A percentile compares a stretch with the other conserved stretches of the same genome.
Evolutionary conservation across 2,113 vertebrate genomes (phyloP).

Genomic region (Climacteris rufus): DNA sequence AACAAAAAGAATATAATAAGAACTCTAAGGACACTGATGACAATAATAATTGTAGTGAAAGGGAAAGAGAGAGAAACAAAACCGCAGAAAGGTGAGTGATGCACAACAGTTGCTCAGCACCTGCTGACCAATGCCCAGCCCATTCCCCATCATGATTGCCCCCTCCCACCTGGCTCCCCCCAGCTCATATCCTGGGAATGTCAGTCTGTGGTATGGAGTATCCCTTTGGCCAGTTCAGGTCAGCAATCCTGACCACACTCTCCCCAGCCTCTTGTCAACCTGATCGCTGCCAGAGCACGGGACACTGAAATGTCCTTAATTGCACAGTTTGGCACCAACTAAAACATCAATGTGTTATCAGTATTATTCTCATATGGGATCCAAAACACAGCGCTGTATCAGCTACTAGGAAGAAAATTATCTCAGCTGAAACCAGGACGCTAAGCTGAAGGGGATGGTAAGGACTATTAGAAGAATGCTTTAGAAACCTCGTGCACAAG

Average conservation of each 20-base stretch:
- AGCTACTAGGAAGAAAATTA: neutral
- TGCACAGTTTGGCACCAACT: neutral
- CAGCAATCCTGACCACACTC: neutral
- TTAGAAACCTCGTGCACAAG: neutral
- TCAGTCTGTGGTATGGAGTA: too few relatives aligned
- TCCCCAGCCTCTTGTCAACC: neutral
- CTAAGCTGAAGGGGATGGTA: neutral
- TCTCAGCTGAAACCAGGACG: neutral
- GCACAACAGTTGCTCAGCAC: neutral
- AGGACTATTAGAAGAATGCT: neutral
- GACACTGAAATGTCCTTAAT: neutral
- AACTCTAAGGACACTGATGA: neutral
- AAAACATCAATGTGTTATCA: neutral
- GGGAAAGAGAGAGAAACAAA: neutral
- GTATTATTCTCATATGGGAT: neutral
- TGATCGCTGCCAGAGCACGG: fast-evolving
- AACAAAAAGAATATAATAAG: neutral
- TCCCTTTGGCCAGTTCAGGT: neutral
- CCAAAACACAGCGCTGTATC: neutral
- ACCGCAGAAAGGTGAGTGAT: fast-evolving
- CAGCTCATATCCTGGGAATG: neutral
- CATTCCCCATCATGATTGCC: fast-evolving
- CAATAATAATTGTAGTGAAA: neutral
- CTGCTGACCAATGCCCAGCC: neutral
- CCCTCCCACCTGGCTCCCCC: neutral